Percentiles rank a stretch among this genome's conserved stretches.
phyloP scores from a whole-genome alignment of 2,113 vertebrate species.

The Junco hyemalis region DNA sequence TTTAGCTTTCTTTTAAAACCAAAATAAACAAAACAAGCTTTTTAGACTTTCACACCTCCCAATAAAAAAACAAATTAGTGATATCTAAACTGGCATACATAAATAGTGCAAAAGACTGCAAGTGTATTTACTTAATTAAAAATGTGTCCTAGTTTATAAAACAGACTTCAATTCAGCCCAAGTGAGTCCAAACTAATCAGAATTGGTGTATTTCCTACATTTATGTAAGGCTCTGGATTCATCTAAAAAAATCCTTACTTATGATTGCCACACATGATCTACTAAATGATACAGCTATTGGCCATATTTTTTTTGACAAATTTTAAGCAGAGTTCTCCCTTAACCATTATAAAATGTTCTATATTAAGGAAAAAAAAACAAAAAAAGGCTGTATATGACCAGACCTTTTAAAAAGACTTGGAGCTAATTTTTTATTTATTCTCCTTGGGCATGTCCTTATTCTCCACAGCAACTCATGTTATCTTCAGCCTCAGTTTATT shows the following conservation, averaged over 20 bases:
- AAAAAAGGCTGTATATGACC: background rate
- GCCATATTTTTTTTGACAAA: background rate
- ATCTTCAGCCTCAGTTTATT: background rate
- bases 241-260: background rate
- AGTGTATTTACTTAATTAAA: background rate
- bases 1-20: background rate
- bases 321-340: background rate
- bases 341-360: background rate
- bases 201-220: background rate
- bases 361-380: background rate
- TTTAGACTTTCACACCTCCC: background rate
- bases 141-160: background rate
- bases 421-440: background rate
- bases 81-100: background rate
- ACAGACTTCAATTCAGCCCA: background rate
- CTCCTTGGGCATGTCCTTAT: background rate
- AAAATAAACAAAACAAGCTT: background rate
- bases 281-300: background rate
- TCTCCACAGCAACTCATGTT: fast-evolving
- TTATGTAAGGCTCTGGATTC: background rate
- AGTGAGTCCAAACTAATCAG: background rate
- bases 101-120: background rate
- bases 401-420: background rate
- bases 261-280: fast-evolving
- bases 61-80: background rate